Evolutionary conservation across 2,888 invertebrate species (phyloP), one percentile per base, ranked within the genome.

Genomic region (Heteropelma amictum): DNA sequence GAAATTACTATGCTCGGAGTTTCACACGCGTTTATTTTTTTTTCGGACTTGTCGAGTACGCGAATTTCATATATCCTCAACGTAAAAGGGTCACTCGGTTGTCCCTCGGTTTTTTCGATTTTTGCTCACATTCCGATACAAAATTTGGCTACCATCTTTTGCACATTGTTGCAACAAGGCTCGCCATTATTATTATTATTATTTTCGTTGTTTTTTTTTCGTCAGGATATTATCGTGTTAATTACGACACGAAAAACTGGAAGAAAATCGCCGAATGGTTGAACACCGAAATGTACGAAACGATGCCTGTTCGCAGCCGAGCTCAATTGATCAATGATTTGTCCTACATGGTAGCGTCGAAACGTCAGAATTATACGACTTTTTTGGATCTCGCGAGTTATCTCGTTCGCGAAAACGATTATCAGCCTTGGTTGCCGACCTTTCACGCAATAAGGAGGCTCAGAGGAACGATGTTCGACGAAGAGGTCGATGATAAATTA

Each of bases 261-360:
- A 83, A 90, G 0, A 90, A 92, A 0, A 85, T 95, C 2, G 88
- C 90, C 0, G 77, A 81, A 0, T 91, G 90, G 6, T 84, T 94
- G 56, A 82, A 84, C 6, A 80, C 71, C 0, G 86, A 91, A 0
- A 88, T 90, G 67, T 90, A 90, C 56, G 35, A 53, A 0, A 82
- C 80, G 0, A 93, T 95, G 64, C 91, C 92, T 71, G 85, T 91
- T 0, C 83, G 93, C 7, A 96, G 95, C 87, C 91, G 96, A 47
- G 96, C 95, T 0, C 95, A 96, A 76, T 82, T 94, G 8, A 89
- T 97, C 0, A 95, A 96, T 80, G 97, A 97, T 86, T 90, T 93
- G 6, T 92, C 94, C 75, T 92, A 92, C 78, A 88, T 94, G 72
- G 94, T 94, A 3, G 90, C 33, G 10, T 30, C 33, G 14, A 64